Evolutionary conservation across 2,113 vertebrate species (phyloP).

Genomic region (Grammomys dolichurus): DNA sequence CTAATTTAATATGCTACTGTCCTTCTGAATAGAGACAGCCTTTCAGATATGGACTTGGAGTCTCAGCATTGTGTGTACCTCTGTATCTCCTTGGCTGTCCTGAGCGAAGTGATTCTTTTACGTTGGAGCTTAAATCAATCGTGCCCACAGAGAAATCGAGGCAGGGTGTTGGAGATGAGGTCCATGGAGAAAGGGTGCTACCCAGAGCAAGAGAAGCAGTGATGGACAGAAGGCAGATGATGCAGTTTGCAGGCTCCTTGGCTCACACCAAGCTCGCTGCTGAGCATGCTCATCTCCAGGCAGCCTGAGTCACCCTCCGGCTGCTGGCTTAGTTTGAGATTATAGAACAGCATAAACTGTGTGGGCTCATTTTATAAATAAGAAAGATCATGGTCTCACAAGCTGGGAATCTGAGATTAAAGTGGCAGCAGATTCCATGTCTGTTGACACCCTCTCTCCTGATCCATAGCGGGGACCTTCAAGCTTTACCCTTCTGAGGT

Average conservation of each 20-base stretch:
- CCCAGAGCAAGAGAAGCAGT: not conserved
- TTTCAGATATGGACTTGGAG: constrained; percentile 41
- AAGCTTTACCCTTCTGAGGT: not conserved
- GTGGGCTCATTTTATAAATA: not conserved
- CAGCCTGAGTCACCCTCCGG: not conserved
- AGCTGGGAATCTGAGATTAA: too few relatives aligned
- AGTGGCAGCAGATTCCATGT: not conserved
- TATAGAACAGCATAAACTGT: not conserved
- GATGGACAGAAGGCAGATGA: not conserved
- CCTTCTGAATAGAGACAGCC: constrained; percentile 32
- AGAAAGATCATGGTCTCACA: not conserved
- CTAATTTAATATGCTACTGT: constrained; percentile 39
- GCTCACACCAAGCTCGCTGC: too few relatives aligned
- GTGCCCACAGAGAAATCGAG: not conserved
- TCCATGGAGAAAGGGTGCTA: accelerated
- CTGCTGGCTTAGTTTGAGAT: not conserved
- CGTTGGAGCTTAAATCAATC: constrained; percentile 11
- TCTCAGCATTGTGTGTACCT: not conserved
- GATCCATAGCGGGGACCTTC: not conserved
- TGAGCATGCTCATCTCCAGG: not conserved
- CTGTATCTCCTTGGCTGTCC: not conserved
- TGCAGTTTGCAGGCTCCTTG: not conserved
- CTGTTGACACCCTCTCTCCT: not conserved
- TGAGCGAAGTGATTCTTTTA: not conserved
- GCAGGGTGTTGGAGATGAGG: not conserved